A percentile compares a stretch with the other conserved stretches of the same genome.
Conservation (phyloP, 2,797 vertebrate species). For the Phrynocephalus forsythii region DNA sequence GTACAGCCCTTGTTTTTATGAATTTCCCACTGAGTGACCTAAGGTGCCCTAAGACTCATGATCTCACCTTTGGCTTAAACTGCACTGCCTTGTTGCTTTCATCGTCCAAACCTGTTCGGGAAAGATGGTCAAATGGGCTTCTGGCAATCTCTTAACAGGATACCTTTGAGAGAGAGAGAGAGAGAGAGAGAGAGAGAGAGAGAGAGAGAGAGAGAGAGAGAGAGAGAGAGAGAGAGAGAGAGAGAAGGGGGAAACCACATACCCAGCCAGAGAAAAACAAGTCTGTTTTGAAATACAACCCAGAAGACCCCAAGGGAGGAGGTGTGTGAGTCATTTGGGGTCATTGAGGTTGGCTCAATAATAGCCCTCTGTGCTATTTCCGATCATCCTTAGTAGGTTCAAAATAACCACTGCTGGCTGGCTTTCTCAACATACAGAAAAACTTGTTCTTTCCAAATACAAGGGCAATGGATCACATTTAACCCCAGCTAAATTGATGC, state of each 20-base stretch:
- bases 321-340: background rate
- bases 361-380: background rate
- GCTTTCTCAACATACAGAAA: too few species aligned
- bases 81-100: background rate
- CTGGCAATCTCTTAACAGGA: background rate
- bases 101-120: background rate
- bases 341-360: background rate
- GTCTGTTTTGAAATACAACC: slow-evolving; percentile 5
- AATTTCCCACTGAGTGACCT: background rate
- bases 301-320: background rate
- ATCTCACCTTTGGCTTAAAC: background rate
- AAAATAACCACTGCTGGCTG: background rate
- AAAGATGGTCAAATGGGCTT: background rate
- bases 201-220: too few species aligned
- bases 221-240: too few species aligned
- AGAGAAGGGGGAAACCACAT: background rate
- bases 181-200: too few species aligned
- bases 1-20: background rate
- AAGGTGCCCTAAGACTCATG: background rate
- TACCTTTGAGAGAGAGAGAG: background rate
- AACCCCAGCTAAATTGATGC: background rate
- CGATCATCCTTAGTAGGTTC: background rate
- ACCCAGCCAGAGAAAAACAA: background rate
- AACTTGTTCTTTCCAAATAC: background rate
- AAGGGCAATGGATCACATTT: background rate